phyloP scores from a whole-genome alignment of 37 sponge, comb jelly and placozoan genomes.

The Chondrosia reniformis region DNA sequence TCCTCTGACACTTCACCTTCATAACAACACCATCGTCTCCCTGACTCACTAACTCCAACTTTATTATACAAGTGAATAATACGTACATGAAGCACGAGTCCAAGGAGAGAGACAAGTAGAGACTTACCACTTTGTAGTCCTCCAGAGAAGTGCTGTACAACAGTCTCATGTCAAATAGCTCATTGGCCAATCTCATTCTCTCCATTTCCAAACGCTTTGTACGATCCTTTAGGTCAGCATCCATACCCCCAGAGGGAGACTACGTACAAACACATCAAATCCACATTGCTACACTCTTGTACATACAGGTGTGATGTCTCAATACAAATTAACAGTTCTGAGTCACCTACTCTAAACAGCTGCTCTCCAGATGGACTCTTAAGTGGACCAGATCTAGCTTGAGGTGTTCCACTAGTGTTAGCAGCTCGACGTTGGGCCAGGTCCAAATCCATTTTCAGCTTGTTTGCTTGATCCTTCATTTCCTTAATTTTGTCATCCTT shows the following conservation, averaged over 20 bases:
- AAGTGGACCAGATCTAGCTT: neutral
- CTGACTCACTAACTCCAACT: constrained; percentile 46
- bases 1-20: constrained; percentile 42
- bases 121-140: constrained; percentile 64
- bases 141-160: constrained; percentile 70
- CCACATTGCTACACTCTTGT: too few species aligned
- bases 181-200: constrained; percentile 31
- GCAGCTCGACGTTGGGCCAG: neutral
- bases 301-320: too few species aligned
- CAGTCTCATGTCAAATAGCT: constrained; percentile 70
- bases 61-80: neutral
- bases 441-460: constrained; percentile 29
- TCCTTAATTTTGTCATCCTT: constrained; percentile 16
- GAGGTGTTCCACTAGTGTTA: neutral
- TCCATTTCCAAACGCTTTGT: neutral
- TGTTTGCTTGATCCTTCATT: constrained; percentile 4
- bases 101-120: neutral
- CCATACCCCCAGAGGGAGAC: too few species aligned
- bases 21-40: constrained; percentile 52
- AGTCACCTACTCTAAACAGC: too few species aligned
- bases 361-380: too few species aligned
- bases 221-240: neutral
- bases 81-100: neutral
- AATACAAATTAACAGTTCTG: too few species aligned
- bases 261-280: too few species aligned